Conservation (phyloP, 1,140 invertebrate genomes). For the Telenomus remus region DNA sequence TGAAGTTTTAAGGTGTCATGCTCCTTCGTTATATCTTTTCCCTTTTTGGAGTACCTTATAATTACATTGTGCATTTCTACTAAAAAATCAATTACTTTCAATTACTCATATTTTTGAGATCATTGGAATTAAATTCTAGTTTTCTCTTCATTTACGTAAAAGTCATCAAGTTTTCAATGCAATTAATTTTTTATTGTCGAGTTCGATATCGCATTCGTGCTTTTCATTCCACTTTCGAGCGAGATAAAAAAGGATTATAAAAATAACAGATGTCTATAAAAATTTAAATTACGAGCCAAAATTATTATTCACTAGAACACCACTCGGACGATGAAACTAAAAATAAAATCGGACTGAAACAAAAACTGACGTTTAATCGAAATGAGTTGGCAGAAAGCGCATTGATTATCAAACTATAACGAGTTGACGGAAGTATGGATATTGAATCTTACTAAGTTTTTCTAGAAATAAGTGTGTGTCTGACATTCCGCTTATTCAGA, state of each 20-base stretch:
- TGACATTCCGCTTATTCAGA: too few species aligned
- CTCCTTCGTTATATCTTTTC: conserved; percentile 5
- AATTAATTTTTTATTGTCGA: conserved; percentile 10
- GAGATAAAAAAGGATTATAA: conserved; percentile 7
- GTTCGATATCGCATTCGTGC: conserved; percentile 4
- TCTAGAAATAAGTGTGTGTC: too few species aligned
- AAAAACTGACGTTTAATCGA: too few species aligned
- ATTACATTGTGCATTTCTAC: conserved; percentile 4
- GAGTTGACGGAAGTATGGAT: conserved; percentile 4
- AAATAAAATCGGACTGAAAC: too few species aligned
- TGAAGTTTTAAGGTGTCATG: not conserved
- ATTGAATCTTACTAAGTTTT: conserved; percentile 3
- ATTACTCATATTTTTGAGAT: too few species aligned
- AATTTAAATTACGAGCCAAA: too few species aligned
- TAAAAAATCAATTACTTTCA: too few species aligned
- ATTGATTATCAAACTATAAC: conserved; percentile 6
- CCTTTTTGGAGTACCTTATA: conserved; percentile 14
- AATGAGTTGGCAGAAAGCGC: not conserved
- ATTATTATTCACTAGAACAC: too few species aligned
- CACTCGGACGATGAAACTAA: too few species aligned
- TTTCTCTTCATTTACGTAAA: conserved; percentile 2
- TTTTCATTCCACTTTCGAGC: conserved; percentile 2
- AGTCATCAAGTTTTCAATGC: conserved; percentile 11
- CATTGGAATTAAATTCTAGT: conserved; percentile 17
- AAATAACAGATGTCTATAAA: too few species aligned